phyloP scores from a whole-genome alignment of 2,113 vertebrate genomes.

The Stegastes partitus region DNA sequence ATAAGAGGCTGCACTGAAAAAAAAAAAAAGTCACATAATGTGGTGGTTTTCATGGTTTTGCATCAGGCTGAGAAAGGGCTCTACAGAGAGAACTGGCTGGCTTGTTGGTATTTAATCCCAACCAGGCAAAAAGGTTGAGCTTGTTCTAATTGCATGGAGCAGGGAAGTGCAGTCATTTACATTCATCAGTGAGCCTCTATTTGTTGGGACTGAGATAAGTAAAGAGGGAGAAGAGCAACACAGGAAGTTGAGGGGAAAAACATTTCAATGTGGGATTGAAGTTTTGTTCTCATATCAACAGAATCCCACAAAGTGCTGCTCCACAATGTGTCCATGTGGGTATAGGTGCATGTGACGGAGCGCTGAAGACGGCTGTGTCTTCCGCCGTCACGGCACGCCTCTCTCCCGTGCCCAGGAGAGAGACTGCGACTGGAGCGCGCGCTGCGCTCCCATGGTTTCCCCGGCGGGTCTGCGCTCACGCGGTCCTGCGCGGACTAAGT shows the following conservation, averaged over 20 bases:
- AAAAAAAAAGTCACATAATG: constrained; percentile 49
- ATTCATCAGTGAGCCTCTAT: constrained; percentile 63
- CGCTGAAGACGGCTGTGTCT: no score
- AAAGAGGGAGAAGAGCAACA: constrained; percentile 9
- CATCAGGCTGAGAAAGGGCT: constrained; percentile 63
- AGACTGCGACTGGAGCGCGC: no score
- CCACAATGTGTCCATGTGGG: background rate
- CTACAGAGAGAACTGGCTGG: constrained; percentile 43
- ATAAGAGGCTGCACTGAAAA: constrained; percentile 47
- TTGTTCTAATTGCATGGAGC: constrained; percentile 68
- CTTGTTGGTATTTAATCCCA: constrained; percentile 75
- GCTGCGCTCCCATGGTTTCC: no score
- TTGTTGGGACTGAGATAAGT: constrained; percentile 61
- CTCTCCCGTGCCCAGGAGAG: no score
- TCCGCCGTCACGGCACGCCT: no score
- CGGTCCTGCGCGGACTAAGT: no score
- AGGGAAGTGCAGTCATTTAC: constrained; percentile 62
- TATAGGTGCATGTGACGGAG: no score
- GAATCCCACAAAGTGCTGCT: constrained; percentile 4
- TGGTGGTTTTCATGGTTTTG: constrained; percentile 77
- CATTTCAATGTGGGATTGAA: constrained; percentile 25
- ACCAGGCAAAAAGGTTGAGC: constrained; percentile 69
- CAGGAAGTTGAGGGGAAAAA: constrained; percentile 18
- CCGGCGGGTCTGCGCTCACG: no score
- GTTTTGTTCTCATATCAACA: constrained; percentile 16